Evolutionary conservation across 2,113 vertebrate species (phyloP), one percentile per base, ranked within the genome.

Genomic region (Ancistrus triradiatus): DNA sequence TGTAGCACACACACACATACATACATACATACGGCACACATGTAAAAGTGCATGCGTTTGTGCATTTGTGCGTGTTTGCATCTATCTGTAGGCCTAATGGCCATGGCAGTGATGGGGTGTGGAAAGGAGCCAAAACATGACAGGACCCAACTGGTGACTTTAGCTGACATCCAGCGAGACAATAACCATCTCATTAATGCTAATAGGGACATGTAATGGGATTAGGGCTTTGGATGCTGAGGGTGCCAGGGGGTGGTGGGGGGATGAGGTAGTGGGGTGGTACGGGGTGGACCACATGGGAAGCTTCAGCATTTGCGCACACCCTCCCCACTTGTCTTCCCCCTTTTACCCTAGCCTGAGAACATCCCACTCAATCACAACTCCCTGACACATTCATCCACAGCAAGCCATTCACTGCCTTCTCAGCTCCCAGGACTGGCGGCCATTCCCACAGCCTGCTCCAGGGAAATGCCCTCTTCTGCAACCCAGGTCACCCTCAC

Each of bases 191-290:
- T 83, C 78, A 80, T 81, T 81, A 79, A 78, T 71, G 70, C 82
- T 85, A 84, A 87, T 84, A 78, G 79, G 78, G 80, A 83, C 78
- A 86, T 82, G 80, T 81, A 86, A 88, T 80, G 46, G 73, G 80
- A 86, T 85, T 85, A 87, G 78, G 68, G 65, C 59, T 42, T 69
- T 74, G 77, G 77, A 83, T 80, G 84, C 82, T 81, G 85, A 73
- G 43, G 64, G 64, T 63, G 40, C 27, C 7, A 37, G 18, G 17
- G 68, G 75, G 74, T 51, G 46, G 66, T 56, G 58, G 11, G 18
- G 33, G 50, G 18, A 4, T 31, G 53, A 5, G 33, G 37, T 21
- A 25, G 14, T 43, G n/a, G n/a, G n/a, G n/a, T n/a, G n/a, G n/a
- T n/a, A n/a, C n/a, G n/a, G n/a, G 53, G 13, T 65, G 64, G 83